Evolutionary conservation across 2,113 vertebrate genomes (phyloP), one percentile per base, ranked within the genome.

Genomic region (Candoia aspera): DNA sequence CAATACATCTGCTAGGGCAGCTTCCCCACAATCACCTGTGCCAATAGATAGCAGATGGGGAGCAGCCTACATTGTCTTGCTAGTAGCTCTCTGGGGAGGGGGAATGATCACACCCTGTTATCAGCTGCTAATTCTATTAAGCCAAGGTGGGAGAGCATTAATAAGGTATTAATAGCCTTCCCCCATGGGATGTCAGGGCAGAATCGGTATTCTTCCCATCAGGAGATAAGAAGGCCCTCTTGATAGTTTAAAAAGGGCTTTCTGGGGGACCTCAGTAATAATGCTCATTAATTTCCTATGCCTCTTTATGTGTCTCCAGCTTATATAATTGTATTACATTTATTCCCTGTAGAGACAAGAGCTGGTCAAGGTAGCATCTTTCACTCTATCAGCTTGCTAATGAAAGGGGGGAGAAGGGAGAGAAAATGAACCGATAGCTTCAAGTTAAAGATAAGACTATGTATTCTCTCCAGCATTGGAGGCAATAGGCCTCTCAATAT

Each of bases 111-210:
- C 29, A 88, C 64, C 33, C 53, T 37, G 29, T 12, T 33, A 53
- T 10, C 29, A 54, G 55, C 37, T 83, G 55, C 29, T 88, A 88
- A 88, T 92, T 88, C 57, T 88, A 60, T 84, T 88, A 88, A 26
- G 73, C 26, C 57, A 15, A 59, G 68, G 86, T 79, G 53, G 55
- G 86, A 46, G 68, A 24, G 37, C 64, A 55, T 92, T 53, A 88
- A 92, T 88, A 49, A 92, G 64, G 37, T 42, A 60, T 87, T 88
- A 62, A 84, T 84, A 83, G 23, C 57, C 55, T 92, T 84, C 42
- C 57, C 55, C 91, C 58, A 55, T 37, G 86, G 57, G 68, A 60
- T 92, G 57, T 54, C 42, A 62, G 29, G 26, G 42, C 55, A 84
- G 11, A 13, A 53, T 62, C 10, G 6, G 4, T 60, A 58, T 83